Base-by-base conservation (phyloP, 2,797 vertebrate genomes). In the Pseudochromis fuscus region DNA sequence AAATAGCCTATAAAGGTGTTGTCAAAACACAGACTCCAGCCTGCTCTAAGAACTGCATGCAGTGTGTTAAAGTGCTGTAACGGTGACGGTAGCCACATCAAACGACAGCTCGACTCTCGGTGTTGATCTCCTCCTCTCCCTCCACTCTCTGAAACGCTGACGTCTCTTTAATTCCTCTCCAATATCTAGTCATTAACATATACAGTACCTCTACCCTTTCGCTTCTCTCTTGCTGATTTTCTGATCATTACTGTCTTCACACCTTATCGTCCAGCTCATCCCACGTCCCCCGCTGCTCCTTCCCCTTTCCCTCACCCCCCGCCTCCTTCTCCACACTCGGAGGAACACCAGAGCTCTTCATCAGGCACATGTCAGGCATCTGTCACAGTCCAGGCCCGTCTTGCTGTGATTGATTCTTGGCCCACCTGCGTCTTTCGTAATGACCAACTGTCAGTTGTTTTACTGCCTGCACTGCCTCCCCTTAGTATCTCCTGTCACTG, bases 391-490 rank as follows among this genome's bases (percentile, higher is more conserved):
- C 58, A 3, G 75, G 55, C 79, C 69, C 11, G 82, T 79, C 73
- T 81, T 18, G 18, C 44, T 24, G 18, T 87, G 91, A 93, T 89
- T 88, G 90, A 91, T 90, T 87, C 74, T 80, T 82, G 77, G 82
- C 79, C 87, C 86, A 87, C 87, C 86, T 89, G 88, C 72, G 52
- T 89, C 87, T 84, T 70, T 79, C 1, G 40, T 86, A 90, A 90
- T 91, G 88, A 91, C 90, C 86, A 80, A 87, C 85, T 87, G 87
- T 87, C 84, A 78, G 75, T 81, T 88, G 81, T 85, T 92, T 89
- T 91, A 90, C 84, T 86, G 86, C 82, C 77, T 13, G 31, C 59
- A 18, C 77, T 69, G 61, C 64, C 79, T 77, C 64, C 48, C 50
- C 59, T 73, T 60, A 76, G 72, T 74, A 75, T 74, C 61, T 60